Base-by-base conservation (phyloP, 2,888 invertebrate species). In the Dugesia japonica region DNA sequence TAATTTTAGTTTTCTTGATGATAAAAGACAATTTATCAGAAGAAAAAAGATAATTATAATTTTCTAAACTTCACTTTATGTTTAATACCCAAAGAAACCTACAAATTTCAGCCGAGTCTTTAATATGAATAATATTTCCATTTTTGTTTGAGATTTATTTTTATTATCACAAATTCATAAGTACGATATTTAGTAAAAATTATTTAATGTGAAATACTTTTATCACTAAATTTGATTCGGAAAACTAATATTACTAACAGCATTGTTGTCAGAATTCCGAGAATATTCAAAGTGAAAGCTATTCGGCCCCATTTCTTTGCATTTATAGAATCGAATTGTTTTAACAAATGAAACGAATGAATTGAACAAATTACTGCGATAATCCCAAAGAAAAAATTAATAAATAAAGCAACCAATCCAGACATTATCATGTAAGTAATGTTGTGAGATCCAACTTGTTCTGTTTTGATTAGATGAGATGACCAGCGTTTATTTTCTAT, bases 311-410 rank as follows among this genome's bases (percentile, higher is more conserved):
- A 56, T 23, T 56, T 56, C 23, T 56, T 56, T 4, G 56, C 56
- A 56, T 56, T 56, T 56, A n/a, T 56, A 7, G 56, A 56, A 56
- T 56, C 56, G 23, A n/a, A 56, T 56, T n/a, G 56, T 56, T 56
- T 56, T n/a, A 56, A n/a, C n/a, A 56, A 56, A 56, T 56, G 56
- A 56, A 56, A 56, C 7, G 56, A 56, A 56, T 56, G 56, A 20
- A 56, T 56, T 20, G 56, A 56, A 56, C 56, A 56, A 56, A 23
- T n/a, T 13, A 56, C 56, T 1, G 56, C 56, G n/a, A 56, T n/a
- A 56, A 56, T 56, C 17, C 56, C 56, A 56, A 56, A 56, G 56
- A 56, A 56, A 56, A 56, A 20, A 56, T 56, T 56, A 20, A 56
- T 56, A n/a, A 56, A 56, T 23, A 56, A 56, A 56, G 56, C 56